Evolutionary conservation across 2,113 vertebrate species (phyloP).

Genomic region (Nothobranchius kuhntae): DNA sequence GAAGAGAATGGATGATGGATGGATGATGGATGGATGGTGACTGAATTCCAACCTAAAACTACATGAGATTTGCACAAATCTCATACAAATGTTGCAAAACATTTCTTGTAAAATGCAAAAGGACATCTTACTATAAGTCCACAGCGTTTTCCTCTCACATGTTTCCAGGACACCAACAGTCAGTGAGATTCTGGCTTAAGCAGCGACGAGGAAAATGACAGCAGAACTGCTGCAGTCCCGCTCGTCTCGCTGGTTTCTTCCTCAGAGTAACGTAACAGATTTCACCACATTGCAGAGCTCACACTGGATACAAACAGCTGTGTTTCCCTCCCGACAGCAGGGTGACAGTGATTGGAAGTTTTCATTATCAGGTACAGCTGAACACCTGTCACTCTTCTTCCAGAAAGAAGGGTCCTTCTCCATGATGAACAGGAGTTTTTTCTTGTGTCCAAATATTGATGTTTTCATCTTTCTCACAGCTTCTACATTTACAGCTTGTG

Average conservation of each 20-base stretch:
- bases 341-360: neutral
- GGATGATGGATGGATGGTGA: no score
- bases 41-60: no score
- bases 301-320: neutral
- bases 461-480: neutral
- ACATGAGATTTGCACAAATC: no score
- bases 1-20: no score
- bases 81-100: no score
- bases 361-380: neutral
- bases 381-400: neutral
- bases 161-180: no score
- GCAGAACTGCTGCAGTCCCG: accelerated
- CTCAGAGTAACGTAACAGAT: neutral
- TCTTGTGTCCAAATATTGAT: neutral
- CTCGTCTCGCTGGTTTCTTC: neutral
- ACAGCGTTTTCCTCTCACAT: no score
- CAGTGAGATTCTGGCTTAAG: neutral
- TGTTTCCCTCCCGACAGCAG: neutral
- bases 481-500: no score
- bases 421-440: neutral
- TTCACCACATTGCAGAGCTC: neutral
- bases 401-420: neutral
- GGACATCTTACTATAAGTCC: no score
- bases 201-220: neutral
- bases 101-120: no score